A percentile compares a stretch with the other conserved stretches of the same genome.
Conservation (phyloP, 2,797 vertebrate genomes). For the Sebastiscus tertius region DNA sequence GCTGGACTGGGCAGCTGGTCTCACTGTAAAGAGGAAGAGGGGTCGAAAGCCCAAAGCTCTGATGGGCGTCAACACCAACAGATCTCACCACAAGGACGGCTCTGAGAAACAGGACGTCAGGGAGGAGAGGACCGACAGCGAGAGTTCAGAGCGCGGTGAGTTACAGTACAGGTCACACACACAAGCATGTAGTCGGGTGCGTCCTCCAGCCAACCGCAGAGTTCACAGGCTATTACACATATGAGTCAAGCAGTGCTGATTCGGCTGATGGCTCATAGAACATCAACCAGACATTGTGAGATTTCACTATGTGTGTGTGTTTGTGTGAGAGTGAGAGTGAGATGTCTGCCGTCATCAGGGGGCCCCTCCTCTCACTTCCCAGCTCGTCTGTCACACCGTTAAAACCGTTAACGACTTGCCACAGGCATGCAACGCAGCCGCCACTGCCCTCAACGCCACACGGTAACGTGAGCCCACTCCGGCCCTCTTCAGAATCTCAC, state of each 20-base stretch:
- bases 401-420: conserved; percentile 81
- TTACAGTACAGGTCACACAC: conserved; percentile 7
- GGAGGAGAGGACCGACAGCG: conserved; percentile 71
- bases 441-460: conserved; percentile 37
- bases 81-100: conserved; percentile 43
- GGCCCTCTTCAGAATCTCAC: conserved; percentile 73
- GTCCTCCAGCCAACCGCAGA: neutral
- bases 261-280: conserved; percentile 9
- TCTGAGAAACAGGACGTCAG: conserved; percentile 57
- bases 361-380: conserved; percentile 59
- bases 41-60: conserved; percentile 78
- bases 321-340: conserved; percentile 49
- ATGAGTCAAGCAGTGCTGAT: conserved; percentile 5
- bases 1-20: conserved; percentile 63
- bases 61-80: conserved; percentile 40
- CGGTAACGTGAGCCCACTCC: conserved; percentile 68
- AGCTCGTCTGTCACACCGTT: conserved; percentile 75
- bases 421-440: conserved; percentile 64
- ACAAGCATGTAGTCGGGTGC: neutral
- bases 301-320: conserved; percentile 27
- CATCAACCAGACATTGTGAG: conserved; percentile 33
- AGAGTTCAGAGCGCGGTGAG: conserved; percentile 80
- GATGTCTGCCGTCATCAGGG: conserved; percentile 67
- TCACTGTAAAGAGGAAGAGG: conserved; percentile 69
- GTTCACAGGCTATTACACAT: conserved; percentile 8